Evolutionary conservation across 2,888 invertebrate species (phyloP), one percentile per base, ranked within the genome.

Genomic region (Tridacna gigas): DNA sequence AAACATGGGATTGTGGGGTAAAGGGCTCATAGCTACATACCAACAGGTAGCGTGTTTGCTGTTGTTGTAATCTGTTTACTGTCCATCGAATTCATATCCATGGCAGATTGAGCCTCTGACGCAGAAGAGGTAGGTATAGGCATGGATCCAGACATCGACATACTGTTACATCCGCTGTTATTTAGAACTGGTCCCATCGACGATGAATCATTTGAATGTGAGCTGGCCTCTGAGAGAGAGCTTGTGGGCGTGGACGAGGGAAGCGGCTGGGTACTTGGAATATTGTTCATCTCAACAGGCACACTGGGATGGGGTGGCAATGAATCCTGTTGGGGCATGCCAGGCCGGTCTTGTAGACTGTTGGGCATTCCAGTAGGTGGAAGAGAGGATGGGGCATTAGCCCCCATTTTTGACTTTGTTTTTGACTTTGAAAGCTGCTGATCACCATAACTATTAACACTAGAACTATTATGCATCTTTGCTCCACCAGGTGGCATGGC

Each of bases 401-500:
- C 15, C 78, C 69, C 66, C 69, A 83, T 81, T 77, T 84, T 87
- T 51, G 86, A 87, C 82, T 84, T 87, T 69, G 80, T 60, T 77
- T 87, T 87, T 65, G 87, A 82, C 74, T 80, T 82, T 26, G 84
- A 83, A 65, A 79, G 80, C 56, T 80, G 74, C 65, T 82, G 82
- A 61, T 84, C 84, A 75, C 78, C 77, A 60, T 80, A 84, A 81
- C 80, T 84, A 67, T 77, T 82, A 60, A 80, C 83, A 80, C 81
- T 84, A 85, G 82, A 79, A 84, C 69, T 84, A 84, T 84, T 81
- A 81, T 82, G 82, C 86, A 84, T 86, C 71, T 84, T 84, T 47
- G 60, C 63, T 20, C 83, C 81, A 12, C 76, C 78, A 28, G 67
- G 67, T n/a, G 76, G 83, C 79, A 81, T 79, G 66, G 61, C 76